These are phyloP conservation scores for Mythimna impura DNA, from an alignment of 2,888 invertebrate species.

Conservation along the genomic window DNA sequence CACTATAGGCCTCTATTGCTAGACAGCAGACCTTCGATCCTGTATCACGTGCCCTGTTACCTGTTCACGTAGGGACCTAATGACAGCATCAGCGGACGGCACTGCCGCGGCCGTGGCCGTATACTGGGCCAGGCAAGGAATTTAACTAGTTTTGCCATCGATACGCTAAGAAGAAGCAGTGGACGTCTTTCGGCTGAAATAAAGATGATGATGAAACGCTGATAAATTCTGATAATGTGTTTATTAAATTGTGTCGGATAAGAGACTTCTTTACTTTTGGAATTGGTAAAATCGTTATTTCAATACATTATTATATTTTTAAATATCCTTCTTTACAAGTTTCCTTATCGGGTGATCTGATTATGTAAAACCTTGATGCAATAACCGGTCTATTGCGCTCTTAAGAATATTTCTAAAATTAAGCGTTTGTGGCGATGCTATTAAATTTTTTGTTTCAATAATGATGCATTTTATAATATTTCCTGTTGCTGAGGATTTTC, in stretches of 20 bases:
- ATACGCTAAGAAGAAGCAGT: too few species aligned
- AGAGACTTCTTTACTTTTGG: neutral
- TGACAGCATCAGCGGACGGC: too few species aligned
- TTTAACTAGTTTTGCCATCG: too few species aligned
- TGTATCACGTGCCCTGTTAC: too few species aligned
- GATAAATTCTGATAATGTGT: neutral
- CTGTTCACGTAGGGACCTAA: too few species aligned
- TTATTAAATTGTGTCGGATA: neutral
- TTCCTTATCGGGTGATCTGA: slow-evolving; percentile 31
- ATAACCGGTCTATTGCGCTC: slow-evolving; percentile 10
- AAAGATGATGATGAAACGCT: too few species aligned
- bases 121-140: too few species aligned
- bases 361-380: slow-evolving; percentile 45
- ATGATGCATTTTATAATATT: slow-evolving; percentile 32
- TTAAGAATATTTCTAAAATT: slow-evolving; percentile 17
- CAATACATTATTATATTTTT: neutral
- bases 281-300: neutral
- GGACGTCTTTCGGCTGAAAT: too few species aligned
- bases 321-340: slow-evolving; percentile 13
- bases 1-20: too few species aligned
- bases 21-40: too few species aligned
- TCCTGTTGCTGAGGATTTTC: slow-evolving; percentile 4
- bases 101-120: too few species aligned
- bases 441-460: slow-evolving; percentile 19
- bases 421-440: neutral